Conservation (phyloP, 2,888 invertebrate genomes). For the Dicycla oo region DNA sequence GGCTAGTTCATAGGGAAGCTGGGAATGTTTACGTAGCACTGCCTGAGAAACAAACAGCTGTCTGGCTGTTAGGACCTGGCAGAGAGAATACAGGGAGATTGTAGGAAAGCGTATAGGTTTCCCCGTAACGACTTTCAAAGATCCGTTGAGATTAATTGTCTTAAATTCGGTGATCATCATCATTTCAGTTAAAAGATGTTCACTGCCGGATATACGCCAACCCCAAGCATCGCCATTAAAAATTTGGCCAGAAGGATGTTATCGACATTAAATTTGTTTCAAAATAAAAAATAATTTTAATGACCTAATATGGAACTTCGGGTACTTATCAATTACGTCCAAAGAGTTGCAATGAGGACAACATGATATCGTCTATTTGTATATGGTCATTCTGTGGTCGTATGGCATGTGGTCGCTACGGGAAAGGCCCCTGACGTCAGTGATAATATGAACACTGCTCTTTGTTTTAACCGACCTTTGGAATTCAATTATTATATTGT, state of each 20-base stretch:
- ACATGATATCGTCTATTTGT: conserved; percentile 11
- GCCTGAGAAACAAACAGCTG: too few relatives aligned
- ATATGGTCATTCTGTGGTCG: conserved; percentile 53
- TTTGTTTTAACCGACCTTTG: conserved; percentile 41
- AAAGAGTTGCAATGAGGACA: conserved; percentile 50
- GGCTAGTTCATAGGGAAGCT: too few relatives aligned
- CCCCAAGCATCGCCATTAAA: too few relatives aligned
- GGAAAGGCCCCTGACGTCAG: conserved; percentile 56
- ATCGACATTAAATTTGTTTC: background rate
- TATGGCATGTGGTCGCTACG: conserved; percentile 39
- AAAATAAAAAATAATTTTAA: conserved; percentile 3
- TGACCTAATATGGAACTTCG: background rate
- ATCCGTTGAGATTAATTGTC: too few relatives aligned
- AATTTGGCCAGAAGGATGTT: background rate
- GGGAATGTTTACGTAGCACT: too few relatives aligned
- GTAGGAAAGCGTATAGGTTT: too few relatives aligned
- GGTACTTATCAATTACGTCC: conserved; percentile 23
- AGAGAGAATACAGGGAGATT: too few relatives aligned
- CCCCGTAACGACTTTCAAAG: too few relatives aligned
- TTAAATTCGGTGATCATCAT: too few relatives aligned
- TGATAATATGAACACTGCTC: conserved; percentile 28
- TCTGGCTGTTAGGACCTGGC: too few relatives aligned
- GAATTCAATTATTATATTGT: conserved; percentile 5
- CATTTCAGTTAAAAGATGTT: too few relatives aligned
- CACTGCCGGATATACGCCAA: too few relatives aligned